Conservation (phyloP, 1,140 invertebrate species). For the Berghia stephanieae region DNA sequence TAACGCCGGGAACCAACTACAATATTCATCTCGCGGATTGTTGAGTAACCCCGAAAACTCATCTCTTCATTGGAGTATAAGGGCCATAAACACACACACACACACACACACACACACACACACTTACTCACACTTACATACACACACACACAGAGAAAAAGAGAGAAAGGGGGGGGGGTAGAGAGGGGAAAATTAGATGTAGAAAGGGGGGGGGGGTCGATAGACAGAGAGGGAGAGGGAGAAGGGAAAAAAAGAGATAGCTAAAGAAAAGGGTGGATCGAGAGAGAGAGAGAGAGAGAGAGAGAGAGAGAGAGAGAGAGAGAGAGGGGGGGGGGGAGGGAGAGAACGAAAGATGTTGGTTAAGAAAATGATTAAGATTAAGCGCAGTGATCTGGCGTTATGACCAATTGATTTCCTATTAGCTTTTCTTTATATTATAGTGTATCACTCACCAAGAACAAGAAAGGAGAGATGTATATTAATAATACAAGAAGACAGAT, state of each 20-base stretch:
- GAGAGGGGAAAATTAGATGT: background rate
- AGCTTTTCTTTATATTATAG: no score
- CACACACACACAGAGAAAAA: background rate
- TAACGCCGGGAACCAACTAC: no score
- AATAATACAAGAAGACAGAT: no score
- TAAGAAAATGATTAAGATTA: no score
- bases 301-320: slow-evolving; percentile 12
- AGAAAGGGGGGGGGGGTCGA: background rate
- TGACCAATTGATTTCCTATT: no score
- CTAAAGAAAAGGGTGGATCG: background rate
- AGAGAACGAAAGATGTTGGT: background rate
- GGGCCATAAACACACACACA: slow-evolving; percentile 13
- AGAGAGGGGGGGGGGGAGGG: background rate
- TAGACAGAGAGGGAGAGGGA: background rate
- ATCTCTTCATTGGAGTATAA: no score
- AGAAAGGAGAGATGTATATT: no score
- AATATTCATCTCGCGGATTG: no score
- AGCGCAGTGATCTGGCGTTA: no score
- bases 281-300: slow-evolving; percentile 8
- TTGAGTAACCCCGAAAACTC: no score
- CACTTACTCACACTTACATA: background rate
- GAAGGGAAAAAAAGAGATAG: background rate
- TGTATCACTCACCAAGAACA: no score
- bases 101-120: slow-evolving; percentile 17
- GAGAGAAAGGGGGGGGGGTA: background rate